Evolutionary conservation across 1,140 invertebrate species (phyloP).

Genomic region (Drosophila sturtevanti): DNA sequence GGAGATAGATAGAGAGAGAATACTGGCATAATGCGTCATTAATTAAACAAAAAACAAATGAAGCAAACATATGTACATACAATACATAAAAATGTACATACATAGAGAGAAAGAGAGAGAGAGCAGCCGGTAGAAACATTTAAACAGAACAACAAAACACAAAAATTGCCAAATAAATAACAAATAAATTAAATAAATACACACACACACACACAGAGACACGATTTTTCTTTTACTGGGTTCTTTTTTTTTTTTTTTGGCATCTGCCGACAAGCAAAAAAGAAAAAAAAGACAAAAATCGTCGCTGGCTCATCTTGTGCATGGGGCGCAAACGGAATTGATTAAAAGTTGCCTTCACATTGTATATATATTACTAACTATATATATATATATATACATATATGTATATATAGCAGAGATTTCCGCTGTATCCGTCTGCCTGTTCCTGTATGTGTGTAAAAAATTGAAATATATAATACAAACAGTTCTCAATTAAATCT

Average conservation of each 20-base stretch:
- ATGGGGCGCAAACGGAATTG: conserved; percentile 52
- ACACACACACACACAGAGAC: conserved; percentile 12
- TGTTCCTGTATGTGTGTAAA: conserved; percentile 35
- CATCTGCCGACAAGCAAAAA: conserved; percentile 50
- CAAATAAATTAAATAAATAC: conserved; percentile 78
- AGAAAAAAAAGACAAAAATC: conserved; percentile 30
- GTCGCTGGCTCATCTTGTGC: conserved; percentile 49
- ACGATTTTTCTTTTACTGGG: conserved; percentile 1
- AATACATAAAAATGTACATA: conserved; percentile 20
- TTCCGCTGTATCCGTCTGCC: conserved; percentile 37
- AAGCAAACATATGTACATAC: conserved; percentile 40
- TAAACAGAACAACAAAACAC: conserved; percentile 31
- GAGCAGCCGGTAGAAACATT: conserved; percentile 43
- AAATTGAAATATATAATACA: conserved; percentile 22
- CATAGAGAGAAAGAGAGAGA: no score
- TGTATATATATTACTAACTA: conserved; percentile 28
- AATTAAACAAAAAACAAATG: conserved; percentile 62
- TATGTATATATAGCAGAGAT: conserved; percentile 30
- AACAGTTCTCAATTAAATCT: conserved; percentile 47
- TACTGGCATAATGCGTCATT: conserved; percentile 65
- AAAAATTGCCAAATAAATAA: conserved; percentile 72
- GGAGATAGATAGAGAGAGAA: conserved; percentile 29
- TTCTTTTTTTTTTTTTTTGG: conserved; percentile 53
- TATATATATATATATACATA: background rate
- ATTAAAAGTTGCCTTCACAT: conserved; percentile 74